Percentiles rank a stretch among this genome's conserved stretches.
Conservation (phyloP, 2,888 invertebrate species). For the Eupithecia pulchellata region DNA sequence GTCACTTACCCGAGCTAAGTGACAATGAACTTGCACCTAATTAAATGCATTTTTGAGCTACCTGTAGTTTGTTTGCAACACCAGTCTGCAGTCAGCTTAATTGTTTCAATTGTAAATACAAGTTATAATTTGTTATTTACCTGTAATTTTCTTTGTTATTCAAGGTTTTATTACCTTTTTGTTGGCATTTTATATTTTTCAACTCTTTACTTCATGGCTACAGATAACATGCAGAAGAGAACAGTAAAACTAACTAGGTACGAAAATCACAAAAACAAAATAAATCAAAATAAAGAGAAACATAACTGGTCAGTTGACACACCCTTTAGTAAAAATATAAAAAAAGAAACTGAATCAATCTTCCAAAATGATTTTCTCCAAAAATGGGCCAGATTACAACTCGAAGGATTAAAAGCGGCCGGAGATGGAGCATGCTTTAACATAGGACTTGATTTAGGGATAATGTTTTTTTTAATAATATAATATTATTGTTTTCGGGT, state of each 20-base stretch:
- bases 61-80: too few relatives aligned
- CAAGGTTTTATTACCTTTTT: too few relatives aligned
- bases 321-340: not conserved
- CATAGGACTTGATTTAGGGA: not conserved
- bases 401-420: not conserved
- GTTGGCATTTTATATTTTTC: not conserved
- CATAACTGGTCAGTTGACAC: not conserved
- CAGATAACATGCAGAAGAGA: not conserved
- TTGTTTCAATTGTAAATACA: too few relatives aligned
- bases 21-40: constrained; percentile 14
- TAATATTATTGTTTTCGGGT: too few relatives aligned
- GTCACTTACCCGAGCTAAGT: constrained; percentile 5
- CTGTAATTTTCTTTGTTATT: too few relatives aligned
- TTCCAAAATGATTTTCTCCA: not conserved
- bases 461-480: too few relatives aligned
- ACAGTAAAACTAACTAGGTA: not conserved
- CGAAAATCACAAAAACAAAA: not conserved
- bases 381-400: not conserved
- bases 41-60: not conserved
- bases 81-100: too few relatives aligned
- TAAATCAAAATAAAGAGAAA: too few relatives aligned
- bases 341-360: not conserved
- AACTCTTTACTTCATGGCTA: not conserved
- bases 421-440: not conserved
- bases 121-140: too few relatives aligned